Conservation (phyloP, 1,140 invertebrate species). For the Schmidtea mediterranea region DNA sequence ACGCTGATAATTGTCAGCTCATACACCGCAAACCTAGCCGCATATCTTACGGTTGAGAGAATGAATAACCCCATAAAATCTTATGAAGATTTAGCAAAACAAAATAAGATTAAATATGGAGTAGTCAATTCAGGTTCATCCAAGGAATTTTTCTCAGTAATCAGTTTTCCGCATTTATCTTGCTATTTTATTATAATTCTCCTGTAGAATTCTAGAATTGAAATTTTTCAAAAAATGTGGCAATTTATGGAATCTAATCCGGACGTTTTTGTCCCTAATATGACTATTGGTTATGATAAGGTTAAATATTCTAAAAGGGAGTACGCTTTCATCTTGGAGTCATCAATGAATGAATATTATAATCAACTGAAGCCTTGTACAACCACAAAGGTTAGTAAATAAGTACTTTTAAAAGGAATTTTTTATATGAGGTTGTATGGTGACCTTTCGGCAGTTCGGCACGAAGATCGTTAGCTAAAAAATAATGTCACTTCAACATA, state of each 20-base stretch:
- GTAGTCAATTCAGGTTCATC: constrained; percentile 9
- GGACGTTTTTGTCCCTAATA: constrained; percentile 13
- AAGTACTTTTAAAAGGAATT: not conserved
- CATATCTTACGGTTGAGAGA: constrained; percentile 24
- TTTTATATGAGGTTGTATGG: no score
- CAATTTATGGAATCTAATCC: constrained; percentile 50
- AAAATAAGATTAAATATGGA: constrained; percentile 16
- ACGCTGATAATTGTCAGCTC: constrained; percentile 25
- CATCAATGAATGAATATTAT: constrained; percentile 20
- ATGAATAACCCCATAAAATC: constrained; percentile 21
- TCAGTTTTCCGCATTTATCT: not conserved
- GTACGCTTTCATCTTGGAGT: constrained; percentile 25
- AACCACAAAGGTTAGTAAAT: constrained; percentile 42
- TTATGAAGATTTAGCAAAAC: constrained; percentile 19
- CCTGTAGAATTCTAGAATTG: constrained; percentile 6
- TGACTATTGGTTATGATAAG: constrained; percentile 14
- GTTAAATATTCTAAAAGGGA: constrained; percentile 31
- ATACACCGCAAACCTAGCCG: constrained; percentile 28
- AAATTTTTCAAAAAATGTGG: constrained; percentile 44
- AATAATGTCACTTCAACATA: no score
- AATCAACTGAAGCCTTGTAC: constrained; percentile 40
- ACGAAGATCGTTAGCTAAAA: no score
- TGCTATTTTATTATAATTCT: not conserved
- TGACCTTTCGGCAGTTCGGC: no score
- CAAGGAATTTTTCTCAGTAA: constrained; percentile 9